These are phyloP conservation scores for Alcedo atthis DNA, from an alignment of 2,797 vertebrate species.

Conservation along the genomic window DNA sequence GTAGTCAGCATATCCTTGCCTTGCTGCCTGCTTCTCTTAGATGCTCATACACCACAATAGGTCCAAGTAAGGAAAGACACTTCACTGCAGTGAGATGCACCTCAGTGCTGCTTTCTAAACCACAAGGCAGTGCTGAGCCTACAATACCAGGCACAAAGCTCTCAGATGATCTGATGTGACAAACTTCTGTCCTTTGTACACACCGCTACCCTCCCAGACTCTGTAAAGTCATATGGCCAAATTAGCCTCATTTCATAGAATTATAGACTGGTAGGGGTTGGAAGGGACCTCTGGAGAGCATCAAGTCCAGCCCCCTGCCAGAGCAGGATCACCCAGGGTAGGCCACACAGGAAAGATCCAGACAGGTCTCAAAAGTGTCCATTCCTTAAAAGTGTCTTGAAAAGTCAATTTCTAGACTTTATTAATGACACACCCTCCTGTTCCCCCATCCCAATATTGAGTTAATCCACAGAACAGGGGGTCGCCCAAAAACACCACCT, in stretches of 20 bases:
- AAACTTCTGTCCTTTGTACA: not conserved
- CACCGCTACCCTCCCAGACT: not conserved
- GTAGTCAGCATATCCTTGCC: not conserved
- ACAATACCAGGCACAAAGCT: not conserved
- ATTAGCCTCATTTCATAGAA: not conserved
- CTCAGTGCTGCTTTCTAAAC: not conserved
- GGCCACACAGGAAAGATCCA: too few relatives aligned
- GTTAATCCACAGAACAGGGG: not conserved
- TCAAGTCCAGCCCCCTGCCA: too few relatives aligned
- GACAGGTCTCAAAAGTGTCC: too few relatives aligned
- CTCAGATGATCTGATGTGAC: rapidly evolving
- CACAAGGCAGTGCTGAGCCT: not conserved
- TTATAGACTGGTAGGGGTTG: too few relatives aligned
- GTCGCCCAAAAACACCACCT: not conserved
- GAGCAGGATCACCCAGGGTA: too few relatives aligned
- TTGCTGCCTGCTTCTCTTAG: not conserved
- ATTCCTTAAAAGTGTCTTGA: too few relatives aligned
- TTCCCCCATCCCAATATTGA: not conserved
- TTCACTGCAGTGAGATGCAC: not conserved
- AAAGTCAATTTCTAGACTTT: not conserved
- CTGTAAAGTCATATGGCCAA: not conserved
- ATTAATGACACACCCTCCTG: not conserved
- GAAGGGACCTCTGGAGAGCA: too few relatives aligned
- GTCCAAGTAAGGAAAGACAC: not conserved
- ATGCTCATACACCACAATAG: not conserved